Percentiles rank a stretch among this genome's conserved stretches.
Conservation (phyloP, 1,140 invertebrate species). For the Contarinia nasturtii region DNA sequence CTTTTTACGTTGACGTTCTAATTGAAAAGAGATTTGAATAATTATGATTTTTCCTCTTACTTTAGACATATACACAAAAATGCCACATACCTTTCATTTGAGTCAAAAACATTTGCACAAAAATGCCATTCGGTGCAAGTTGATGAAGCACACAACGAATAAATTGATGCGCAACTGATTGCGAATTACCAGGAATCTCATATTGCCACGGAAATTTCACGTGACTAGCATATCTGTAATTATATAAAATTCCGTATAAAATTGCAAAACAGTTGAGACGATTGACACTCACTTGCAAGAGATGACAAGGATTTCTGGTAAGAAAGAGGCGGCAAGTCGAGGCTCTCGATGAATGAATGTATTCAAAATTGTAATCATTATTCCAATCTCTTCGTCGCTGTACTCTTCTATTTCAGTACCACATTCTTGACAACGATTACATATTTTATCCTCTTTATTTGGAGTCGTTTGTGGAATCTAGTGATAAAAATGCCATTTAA, state of each 20-base stretch:
- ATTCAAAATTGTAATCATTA: conserved; percentile 82
- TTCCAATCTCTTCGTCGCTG: conserved; percentile 88
- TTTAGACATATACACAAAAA: no score
- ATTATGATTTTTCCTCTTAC: no score
- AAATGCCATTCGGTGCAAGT: conserved; percentile 87
- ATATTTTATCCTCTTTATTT: conserved; percentile 19
- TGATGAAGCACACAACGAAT: conserved; percentile 91
- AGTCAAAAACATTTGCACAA: conserved; percentile 88
- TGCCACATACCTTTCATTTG: conserved; percentile 48
- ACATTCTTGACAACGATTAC: conserved; percentile 54
- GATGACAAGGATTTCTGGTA: conserved; percentile 91
- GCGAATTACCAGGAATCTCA: conserved; percentile 71
- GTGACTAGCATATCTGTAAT: conserved; percentile 47
- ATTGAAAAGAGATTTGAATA: no score
- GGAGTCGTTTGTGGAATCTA: no score
- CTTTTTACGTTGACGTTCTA: conserved; percentile 20
- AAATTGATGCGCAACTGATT: conserved; percentile 92
- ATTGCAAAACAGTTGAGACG: no score
- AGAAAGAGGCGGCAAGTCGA: conserved; percentile 70
- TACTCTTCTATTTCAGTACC: conserved; percentile 77
- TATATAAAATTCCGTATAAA: not conserved
- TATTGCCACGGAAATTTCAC: conserved; percentile 79
- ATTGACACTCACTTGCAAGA: no score
- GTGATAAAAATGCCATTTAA: no score
- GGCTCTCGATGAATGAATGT: conserved; percentile 95